Evolutionary conservation across 2,888 invertebrate species (phyloP), one percentile per base, ranked within the genome.

Genomic region (Chironomus riparius): DNA sequence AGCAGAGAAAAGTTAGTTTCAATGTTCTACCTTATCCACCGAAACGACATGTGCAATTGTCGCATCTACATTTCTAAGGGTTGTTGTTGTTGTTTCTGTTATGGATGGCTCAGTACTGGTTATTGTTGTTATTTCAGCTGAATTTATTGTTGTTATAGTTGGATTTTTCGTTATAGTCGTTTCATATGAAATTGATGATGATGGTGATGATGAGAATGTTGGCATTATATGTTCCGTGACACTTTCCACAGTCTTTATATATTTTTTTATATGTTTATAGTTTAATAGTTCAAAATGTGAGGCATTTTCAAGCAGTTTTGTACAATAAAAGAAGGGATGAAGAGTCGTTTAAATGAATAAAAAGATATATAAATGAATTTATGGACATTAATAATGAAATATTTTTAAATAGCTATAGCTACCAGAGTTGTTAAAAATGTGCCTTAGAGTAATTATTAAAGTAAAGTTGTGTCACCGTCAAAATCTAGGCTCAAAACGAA

Each of bases 21-120:
- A 15, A 50, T 48, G 50, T 56, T 71, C 71, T 71, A 71, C 71
- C 71, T 71, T 71, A 71, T 71, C 71, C 71, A 50, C 13, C 24
- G 15, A 24, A 72, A 24, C 71, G 24, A 72, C 15, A 62, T 47
- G 15, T 18, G 24, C 71, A 13, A 72, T 6, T 38, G 72, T 73
- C 65, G 65, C 47, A n/a, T 62, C 65, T 65, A 73, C 73, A 73
- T 56, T 47, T 47, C 47, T 73, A 65, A 24, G 47, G 38, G 73
- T 62, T 22, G 73, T 47, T 15, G 71, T 50, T 13, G 61, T 10
- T 47, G 62, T 38, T 18, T 47, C 70, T 70, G 50, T 56, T 47
- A 65, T 65, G 24, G 24, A 65, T 65, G 71, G 71, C 48, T 71
- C 71, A 50, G 56, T 24, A 24, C 13, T 71, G 12, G 22, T 22